Base-by-base conservation (phyloP, 1,140 invertebrate species). In the Papilio xuthus region DNA sequence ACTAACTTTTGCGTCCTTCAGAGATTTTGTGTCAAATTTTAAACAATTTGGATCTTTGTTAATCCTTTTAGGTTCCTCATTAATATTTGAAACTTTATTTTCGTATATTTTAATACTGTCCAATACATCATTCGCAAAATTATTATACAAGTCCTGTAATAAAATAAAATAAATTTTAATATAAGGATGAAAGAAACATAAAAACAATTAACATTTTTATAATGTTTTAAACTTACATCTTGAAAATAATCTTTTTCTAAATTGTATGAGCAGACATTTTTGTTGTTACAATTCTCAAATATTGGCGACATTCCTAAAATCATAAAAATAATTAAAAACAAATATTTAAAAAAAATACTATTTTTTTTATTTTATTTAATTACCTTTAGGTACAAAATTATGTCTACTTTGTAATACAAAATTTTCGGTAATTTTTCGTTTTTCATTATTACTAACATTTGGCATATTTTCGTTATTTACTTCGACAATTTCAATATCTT, bases 371-470 rank as follows among this genome's bases (percentile, higher is more conserved):
- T n/a, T n/a, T n/a, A n/a, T n/a, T n/a, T 13, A 0, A 26, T 47
- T 85, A 92, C 92, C 92, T 89, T 93, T 93, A 4, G 90, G 90
- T 26, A 93, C 53, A 81, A 90, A 92, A 73, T 79, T 79, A 20
- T 78, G 83, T 81, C 92, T 88, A 76, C 81, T 80, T 82, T 82
- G 81, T 4, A 93, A 63, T 80, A 85, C 81, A 83, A 93, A 91
- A 75, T 84, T 72, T 20, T 73, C 44, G 13, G 4, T 12, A 1
- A 20, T 20, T 32, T 56, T 74, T 32, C 2, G 72, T 15, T 50
- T 53, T 50, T 9, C 53, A 60, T 60, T 76, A 41, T 50, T 12
- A 0, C 18, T 23, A 32, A 32, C 8, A 41, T 76, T 41, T n/a
- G 7, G 32, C 6, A 41, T 63, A 7, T 0, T 63, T 63, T 76